These are phyloP conservation scores for Drosophila pectinifera DNA, from an alignment of 1,140 invertebrate genomes.

Conservation along the genomic window DNA sequence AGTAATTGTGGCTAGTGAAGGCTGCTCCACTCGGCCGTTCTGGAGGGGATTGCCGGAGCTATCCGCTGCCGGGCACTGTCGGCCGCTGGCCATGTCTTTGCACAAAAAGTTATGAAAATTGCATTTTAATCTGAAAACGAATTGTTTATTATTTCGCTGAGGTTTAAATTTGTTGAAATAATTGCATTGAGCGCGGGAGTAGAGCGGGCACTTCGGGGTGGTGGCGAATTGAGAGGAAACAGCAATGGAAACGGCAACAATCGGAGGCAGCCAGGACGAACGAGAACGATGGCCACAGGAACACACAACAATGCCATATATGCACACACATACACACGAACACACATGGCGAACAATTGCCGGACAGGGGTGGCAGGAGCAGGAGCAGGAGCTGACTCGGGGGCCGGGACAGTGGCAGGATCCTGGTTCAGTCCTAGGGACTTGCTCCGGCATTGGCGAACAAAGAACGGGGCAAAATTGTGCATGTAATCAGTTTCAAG, in stretches of 20 bases:
- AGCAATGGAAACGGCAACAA: conserved; percentile 69
- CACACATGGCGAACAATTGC: conserved; percentile 59
- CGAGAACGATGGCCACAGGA: conserved; percentile 46
- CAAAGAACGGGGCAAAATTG: conserved; percentile 80
- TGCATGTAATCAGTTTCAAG: conserved; percentile 82
- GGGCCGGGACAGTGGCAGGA: conserved; percentile 2
- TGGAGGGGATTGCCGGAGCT: conserved; percentile 2
- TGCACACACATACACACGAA: conserved; percentile 24
- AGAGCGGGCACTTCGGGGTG: neutral
- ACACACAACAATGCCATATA: conserved; percentile 66
- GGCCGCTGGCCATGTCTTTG: conserved; percentile 55
- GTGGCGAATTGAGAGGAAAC: conserved; percentile 61
- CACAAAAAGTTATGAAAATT: conserved; percentile 83
- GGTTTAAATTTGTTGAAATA: conserved; percentile 84
- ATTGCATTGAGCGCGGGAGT: conserved; percentile 62
- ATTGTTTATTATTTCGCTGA: conserved; percentile 84
- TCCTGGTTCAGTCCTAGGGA: conserved; percentile 35
- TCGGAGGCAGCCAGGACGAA: conserved; percentile 66
- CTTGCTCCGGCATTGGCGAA: conserved; percentile 58
- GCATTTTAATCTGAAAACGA: conserved; percentile 84
- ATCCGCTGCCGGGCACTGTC: conserved; percentile 10
- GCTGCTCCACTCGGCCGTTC: conserved; percentile 26
- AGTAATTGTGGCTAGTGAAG: conserved; percentile 70
- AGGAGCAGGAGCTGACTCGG: neutral
- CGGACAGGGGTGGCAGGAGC: conserved; percentile 1